These are phyloP conservation scores for Rhagium mordax DNA, from an alignment of 2,888 invertebrate species.

Conservation along the genomic window DNA sequence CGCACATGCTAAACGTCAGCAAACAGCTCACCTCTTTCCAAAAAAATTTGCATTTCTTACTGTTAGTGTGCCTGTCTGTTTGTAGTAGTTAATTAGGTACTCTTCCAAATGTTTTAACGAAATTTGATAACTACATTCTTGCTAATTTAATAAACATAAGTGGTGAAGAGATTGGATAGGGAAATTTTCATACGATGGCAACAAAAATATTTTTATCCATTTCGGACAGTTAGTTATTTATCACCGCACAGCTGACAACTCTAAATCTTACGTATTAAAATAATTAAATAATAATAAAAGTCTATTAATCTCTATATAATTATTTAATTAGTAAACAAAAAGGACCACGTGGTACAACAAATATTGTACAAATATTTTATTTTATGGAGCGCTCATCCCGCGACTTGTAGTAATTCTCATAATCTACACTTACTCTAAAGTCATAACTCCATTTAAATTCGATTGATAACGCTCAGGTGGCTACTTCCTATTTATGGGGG, in stretches of 20 bases:
- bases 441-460: not conserved
- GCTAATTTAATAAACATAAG: too few relatives aligned
- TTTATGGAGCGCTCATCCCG: not conserved
- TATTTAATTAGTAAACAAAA: not conserved
- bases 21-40: too few relatives aligned
- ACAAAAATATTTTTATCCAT: too few relatives aligned
- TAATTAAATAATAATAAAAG: not conserved
- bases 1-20: too few relatives aligned
- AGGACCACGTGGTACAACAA: not conserved
- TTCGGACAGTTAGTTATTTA: too few relatives aligned
- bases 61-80: too few relatives aligned
- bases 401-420: not conserved
- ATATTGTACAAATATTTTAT: not conserved
- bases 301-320: not conserved
- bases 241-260: not conserved
- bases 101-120: too few relatives aligned
- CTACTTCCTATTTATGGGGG: not conserved
- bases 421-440: not conserved
- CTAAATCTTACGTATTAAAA: not conserved
- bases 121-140: too few relatives aligned
- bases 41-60: too few relatives aligned
- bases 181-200: too few relatives aligned
- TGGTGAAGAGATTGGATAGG: too few relatives aligned
- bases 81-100: too few relatives aligned
- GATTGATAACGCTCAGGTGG: not conserved